Base-by-base conservation (phyloP, 2,888 invertebrate genomes). In the Saturnia pavonia region DNA sequence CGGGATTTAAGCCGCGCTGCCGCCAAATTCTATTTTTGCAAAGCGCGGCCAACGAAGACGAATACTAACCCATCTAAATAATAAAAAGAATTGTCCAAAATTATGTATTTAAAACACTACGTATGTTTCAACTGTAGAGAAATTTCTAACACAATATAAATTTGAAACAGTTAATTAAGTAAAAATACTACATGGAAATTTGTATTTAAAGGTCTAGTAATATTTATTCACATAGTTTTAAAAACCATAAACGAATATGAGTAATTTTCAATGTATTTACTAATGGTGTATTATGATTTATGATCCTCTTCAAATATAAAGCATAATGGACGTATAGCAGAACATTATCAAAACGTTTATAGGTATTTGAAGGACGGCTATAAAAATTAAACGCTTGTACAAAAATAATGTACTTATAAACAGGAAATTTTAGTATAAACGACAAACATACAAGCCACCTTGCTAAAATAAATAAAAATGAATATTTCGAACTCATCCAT, bases 1-100 rank as follows among this genome's bases (percentile, higher is more conserved):
- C 88, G 87, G 90, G 89, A 90, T 84, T 88, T 85, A 85, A 85
- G 86, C 87, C 87, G 83, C 86, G 86, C 88, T 88, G 87, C 91
- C 92, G 92, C 89, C 94, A 89, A 89, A 94, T 88, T 90, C 94
- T 94, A 94, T 94, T 94, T 94, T 94, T 90, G 93, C 93, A 86
- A 91, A 88, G 89, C 92, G 90, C 91, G 90, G 91, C 88, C 88
- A 87, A 83, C 88, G 85, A 85, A 87, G 84, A 89, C 87, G 88
- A 88, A 88, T 89, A 86, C 86, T 85, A 90, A 88, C 87, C 85
- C 86, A 83, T 88, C 85, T 82, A 86, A 89, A 89, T 83, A 88
- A 88, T 76, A 83, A 89, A 88, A 90, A 85, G 78, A 75, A 82
- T 79, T 81, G 77, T 77, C 85, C 80, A 84, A 87, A 85, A 82